A percentile compares a stretch with the other conserved stretches of the same genome.
Evolutionary conservation across 1,140 invertebrate species (phyloP).

Genomic region (Carcinoscorpius rotundicauda): DNA sequence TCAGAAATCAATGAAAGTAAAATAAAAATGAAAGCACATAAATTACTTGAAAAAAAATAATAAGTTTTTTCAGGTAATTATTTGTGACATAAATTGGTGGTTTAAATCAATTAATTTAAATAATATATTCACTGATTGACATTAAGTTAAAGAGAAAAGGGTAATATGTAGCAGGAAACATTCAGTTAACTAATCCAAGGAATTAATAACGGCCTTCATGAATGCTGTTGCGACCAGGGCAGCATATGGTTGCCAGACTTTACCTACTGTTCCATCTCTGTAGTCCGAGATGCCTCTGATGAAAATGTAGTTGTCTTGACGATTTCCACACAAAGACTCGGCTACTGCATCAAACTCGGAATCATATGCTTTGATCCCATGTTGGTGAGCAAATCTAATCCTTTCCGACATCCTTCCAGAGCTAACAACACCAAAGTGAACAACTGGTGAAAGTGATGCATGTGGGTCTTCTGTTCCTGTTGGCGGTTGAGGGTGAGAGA

Average conservation of each 20-base stretch:
- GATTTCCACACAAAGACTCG: constrained; percentile 88
- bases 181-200: constrained; percentile 6
- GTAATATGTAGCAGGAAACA: too few relatives aligned
- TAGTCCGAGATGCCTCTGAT: constrained; percentile 85
- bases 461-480: constrained; percentile 28
- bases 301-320: constrained; percentile 67
- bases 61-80: too few relatives aligned
- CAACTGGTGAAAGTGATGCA: constrained; percentile 28
- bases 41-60: too few relatives aligned
- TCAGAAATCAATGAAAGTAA: too few relatives aligned
- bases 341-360: constrained; percentile 91
- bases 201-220: constrained; percentile 70
- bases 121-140: too few relatives aligned
- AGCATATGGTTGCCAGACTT: constrained; percentile 92
- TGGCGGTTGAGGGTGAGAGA: constrained; percentile 59
- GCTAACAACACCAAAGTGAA: constrained; percentile 75
- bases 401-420: constrained; percentile 52
- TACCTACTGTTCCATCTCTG: constrained; percentile 77
- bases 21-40: too few relatives aligned
- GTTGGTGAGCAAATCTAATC: constrained; percentile 55
- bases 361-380: constrained; percentile 76
- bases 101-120: too few relatives aligned
- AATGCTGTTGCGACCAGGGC: constrained; percentile 80
- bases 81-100: too few relatives aligned
- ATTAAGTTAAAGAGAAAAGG: too few relatives aligned